Conservation (phyloP, 2,113 vertebrate genomes). For the Pristiophorus japonicus region DNA sequence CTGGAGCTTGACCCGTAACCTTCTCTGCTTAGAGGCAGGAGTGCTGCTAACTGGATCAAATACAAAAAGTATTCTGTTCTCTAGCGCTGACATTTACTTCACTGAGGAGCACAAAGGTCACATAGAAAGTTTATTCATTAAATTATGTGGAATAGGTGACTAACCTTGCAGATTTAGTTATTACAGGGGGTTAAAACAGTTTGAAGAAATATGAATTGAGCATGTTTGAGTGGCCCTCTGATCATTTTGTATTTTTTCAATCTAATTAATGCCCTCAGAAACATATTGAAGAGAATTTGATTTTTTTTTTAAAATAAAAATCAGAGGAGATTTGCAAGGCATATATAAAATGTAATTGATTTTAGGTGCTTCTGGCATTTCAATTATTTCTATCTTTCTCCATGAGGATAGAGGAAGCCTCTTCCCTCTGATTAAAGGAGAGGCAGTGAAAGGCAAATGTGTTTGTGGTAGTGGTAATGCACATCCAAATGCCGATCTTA, state of each 20-base stretch:
- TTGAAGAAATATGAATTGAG: neutral
- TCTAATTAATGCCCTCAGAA: slow-evolving; percentile 7
- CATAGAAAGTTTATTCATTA: too few relatives aligned
- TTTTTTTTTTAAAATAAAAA: neutral
- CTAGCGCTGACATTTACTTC: neutral
- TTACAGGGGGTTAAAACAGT: neutral
- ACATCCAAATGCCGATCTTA: neutral
- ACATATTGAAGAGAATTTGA: neutral
- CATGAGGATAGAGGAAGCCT: neutral
- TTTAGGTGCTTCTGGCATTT: neutral
- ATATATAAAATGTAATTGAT: neutral
- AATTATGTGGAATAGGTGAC: too few relatives aligned
- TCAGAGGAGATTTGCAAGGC: neutral
- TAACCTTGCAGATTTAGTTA: neutral
- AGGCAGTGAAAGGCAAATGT: neutral
- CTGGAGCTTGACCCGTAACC: too few relatives aligned
- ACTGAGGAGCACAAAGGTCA: neutral
- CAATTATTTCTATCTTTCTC: slow-evolving; percentile 2
- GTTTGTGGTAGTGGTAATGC: neutral
- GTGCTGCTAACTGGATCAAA: neutral
- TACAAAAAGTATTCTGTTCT: neutral
- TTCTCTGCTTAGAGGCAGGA: too few relatives aligned
- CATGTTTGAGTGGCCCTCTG: neutral
- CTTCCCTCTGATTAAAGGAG: neutral
- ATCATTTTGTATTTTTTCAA: neutral